These are phyloP conservation scores for Mesorhabditis sp. DNA, from an alignment of 2,888 invertebrate species.

Conservation along the genomic window DNA sequence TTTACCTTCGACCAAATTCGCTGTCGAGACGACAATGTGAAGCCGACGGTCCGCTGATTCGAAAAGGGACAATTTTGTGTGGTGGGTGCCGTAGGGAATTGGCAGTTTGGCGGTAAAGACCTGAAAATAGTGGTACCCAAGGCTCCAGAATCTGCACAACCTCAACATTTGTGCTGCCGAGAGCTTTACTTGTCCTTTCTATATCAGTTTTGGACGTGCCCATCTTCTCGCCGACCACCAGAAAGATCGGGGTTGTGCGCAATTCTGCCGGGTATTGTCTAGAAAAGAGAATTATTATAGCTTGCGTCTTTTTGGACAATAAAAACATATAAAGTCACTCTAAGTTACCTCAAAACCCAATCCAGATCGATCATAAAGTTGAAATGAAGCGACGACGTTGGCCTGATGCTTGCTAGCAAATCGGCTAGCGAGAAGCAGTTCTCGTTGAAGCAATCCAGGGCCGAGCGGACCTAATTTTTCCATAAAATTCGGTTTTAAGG, in stretches of 20 bases:
- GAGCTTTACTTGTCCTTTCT: no score
- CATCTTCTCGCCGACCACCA: constrained; percentile 30
- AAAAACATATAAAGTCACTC: background rate
- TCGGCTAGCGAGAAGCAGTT: constrained; percentile 25
- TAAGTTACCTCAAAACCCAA: constrained; percentile 31
- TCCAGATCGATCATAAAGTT: constrained; percentile 42
- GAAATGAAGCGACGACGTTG: constrained; percentile 43
- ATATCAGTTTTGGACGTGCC: background rate
- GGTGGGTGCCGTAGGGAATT: constrained; percentile 47
- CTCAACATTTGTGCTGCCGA: background rate
- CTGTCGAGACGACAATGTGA: constrained; percentile 47
- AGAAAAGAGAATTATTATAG: constrained; percentile 7
- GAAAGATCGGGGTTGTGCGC: constrained; percentile 22
- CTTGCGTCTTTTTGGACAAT: no score
- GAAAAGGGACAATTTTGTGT: constrained; percentile 46
- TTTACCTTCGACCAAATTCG: constrained; percentile 33
- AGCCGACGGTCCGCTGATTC: constrained; percentile 26
- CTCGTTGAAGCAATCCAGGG: constrained; percentile 21
- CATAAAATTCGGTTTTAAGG: no score
- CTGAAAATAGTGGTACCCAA: constrained; percentile 10
- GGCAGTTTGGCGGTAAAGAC: constrained; percentile 27
- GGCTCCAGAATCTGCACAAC: no score
- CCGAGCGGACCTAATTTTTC: constrained; percentile 13
- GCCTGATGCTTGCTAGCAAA: constrained; percentile 31
- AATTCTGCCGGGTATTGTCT: constrained; percentile 29